Evolutionary conservation across 2,113 vertebrate species (phyloP), one percentile per base, ranked within the genome.

Genomic region (Eulemur rufifrons): DNA sequence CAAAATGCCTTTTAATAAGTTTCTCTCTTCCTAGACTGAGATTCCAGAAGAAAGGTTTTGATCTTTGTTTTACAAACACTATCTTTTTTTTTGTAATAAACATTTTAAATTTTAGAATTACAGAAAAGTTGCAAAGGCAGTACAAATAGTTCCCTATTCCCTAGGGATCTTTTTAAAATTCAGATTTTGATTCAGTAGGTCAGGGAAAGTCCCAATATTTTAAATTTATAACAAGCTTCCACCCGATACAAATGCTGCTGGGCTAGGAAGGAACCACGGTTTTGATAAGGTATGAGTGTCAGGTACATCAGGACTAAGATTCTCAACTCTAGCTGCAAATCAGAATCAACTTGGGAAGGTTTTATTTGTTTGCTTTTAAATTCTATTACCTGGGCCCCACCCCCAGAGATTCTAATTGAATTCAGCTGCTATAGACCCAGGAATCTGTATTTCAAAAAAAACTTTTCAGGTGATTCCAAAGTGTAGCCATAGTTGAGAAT

Each of bases 1-100:
- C 76, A 94, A 94, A 90, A 20, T 94, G 47, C 81, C 76, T 97
- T 90, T 94, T 94, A 96, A 93, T 95, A 92, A 81, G 14, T 50
- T 95, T 97, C 50, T 91, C 52, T 91, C 90, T 95, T 87, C 74
- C 64, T 92, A 95, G 52, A 82, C 45, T 61, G 77, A 94, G 61
- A 39, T 96, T 92, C 84, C 85, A 21, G 42, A 92, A 11, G 11
- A 23, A 95, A 95, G 64, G 73, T 69, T 95, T 89, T 94, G 69
- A 89, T 85, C 61, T 96, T 73, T 94, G 59, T 77, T 73, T 88
- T 39, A 87, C 50, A 83, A 94, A 88, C n/a, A 68, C 54, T n/a
- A 56, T 81, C 21, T 84, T 56, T 25, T 45, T 10, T 50, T 37
- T 61, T 42, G 59, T 77, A 42, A 71, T 64, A 68, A 95, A 91